Base-by-base conservation (phyloP, 2,113 vertebrate species). In the Stegostoma tigrinum region DNA sequence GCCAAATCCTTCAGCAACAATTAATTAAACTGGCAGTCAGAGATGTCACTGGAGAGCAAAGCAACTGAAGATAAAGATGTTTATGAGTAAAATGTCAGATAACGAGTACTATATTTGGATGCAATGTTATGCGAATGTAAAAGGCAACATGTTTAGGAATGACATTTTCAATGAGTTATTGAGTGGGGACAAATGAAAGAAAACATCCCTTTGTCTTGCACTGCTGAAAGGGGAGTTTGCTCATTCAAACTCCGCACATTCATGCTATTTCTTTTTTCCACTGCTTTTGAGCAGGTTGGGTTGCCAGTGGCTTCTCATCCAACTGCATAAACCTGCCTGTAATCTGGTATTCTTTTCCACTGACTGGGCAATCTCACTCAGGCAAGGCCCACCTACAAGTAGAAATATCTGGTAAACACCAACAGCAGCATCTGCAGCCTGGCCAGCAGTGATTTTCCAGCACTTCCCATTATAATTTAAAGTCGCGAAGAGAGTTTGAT, bases 21-120 rank as follows among this genome's bases (percentile, higher is more conserved):
- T 95, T 95, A 95, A 95, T 95, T 95, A 95, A 72, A 27, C 67
- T 27, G 66, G 42, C 93, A 95, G 93, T 72, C 64, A 48, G 67
- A 52, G 67, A 95, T 95, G 27, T 19, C 67, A 95, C 42, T 48
- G 21, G 87, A 61, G 87, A 90, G 87, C 24, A 72, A 68, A 72
- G 21, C 93, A 95, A 67, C 67, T 70, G 93, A 95, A 72, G 93
- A 72, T 21, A 95, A 72, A 95, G 93, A 72, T 95, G 14, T 95
- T 95, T 72, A 72, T 95, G 48, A 68, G 91, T 15, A 48, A 17
- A 67, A 94, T 30, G 27, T 95, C 42, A 95, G 68, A 95, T 45
- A 12, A 24, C 45, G 24, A 12, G 14, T 45, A 34, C 67, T 95
- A 95, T 95, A 95, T 95, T 95, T 95, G 72, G 93, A 95, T 52